These are phyloP conservation scores for Etheostoma cragini DNA, from an alignment of 2,113 vertebrate genomes.

Conservation along the genomic window DNA sequence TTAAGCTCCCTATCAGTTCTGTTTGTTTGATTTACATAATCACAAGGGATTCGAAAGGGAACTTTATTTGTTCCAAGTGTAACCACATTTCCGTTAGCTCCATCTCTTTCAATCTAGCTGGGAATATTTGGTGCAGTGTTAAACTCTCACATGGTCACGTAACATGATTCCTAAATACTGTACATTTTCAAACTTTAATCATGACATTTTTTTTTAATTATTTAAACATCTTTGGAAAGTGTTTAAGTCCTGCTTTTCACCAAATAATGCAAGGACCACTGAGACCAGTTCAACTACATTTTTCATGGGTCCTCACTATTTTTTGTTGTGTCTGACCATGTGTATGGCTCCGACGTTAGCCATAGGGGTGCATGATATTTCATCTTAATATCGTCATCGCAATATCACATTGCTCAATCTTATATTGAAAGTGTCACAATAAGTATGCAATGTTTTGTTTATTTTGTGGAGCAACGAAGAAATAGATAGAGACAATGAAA, in stretches of 20 bases:
- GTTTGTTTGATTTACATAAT: slow-evolving; percentile 1
- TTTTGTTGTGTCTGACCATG: neutral
- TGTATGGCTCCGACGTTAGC: neutral
- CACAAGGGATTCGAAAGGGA: neutral
- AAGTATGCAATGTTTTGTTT: too few species aligned
- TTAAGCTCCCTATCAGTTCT: slow-evolving; percentile 33
- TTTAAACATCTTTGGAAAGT: neutral
- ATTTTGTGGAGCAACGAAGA: too few species aligned
- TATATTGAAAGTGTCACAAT: too few species aligned
- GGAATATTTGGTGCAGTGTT: neutral
- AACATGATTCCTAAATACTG: neutral
- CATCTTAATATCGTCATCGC: too few species aligned
- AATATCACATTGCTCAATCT: too few species aligned
- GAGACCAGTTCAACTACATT: neutral
- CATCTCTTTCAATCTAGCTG: neutral
- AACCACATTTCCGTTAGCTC: neutral
- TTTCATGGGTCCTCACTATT: neutral
- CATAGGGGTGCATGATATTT: too few species aligned
- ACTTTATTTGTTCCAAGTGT: neutral
- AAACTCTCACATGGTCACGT: neutral
- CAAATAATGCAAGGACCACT: neutral
- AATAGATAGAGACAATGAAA: too few species aligned
- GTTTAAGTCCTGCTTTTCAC: neutral
- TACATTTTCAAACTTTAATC: neutral
- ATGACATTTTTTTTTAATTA: too few species aligned